Evolutionary conservation across 2,888 invertebrate genomes (phyloP).

Genomic region (Hypomecis atomaria): DNA sequence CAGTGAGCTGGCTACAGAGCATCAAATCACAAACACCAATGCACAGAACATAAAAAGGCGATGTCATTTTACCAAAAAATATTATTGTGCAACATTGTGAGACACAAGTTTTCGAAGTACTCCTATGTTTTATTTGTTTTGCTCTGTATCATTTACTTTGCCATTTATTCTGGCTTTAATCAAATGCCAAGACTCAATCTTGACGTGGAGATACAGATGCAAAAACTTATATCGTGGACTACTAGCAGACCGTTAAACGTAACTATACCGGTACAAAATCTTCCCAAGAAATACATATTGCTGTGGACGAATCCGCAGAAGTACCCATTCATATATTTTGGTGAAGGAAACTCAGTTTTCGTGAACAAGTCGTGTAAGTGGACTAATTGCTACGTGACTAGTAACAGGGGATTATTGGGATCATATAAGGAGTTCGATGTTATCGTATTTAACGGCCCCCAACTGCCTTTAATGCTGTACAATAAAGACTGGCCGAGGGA

Average conservation of each 20-base stretch:
- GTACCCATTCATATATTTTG: conserved; percentile 61
- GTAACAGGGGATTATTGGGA: conserved; percentile 51
- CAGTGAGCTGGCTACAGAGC: background rate
- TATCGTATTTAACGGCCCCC: conserved; percentile 65
- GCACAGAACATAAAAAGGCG: background rate
- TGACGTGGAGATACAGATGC: background rate
- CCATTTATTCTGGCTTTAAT: conserved; percentile 6
- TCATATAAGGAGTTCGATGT: conserved; percentile 61
- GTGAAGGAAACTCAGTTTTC: conserved; percentile 59
- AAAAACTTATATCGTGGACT: background rate
- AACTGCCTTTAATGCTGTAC: conserved; percentile 36
- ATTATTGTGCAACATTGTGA: conserved; percentile 6
- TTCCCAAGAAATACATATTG: conserved; percentile 59
- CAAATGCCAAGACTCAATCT: conserved; percentile 3
- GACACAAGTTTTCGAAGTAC: conserved; percentile 11
- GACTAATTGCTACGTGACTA: conserved; percentile 68
- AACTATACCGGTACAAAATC: conserved; percentile 4
- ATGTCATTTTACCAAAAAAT: conserved; percentile 17
- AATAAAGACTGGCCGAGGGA: conserved; percentile 51
- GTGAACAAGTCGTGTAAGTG: conserved; percentile 58
- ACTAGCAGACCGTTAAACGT: background rate
- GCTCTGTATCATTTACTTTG: conserved; percentile 8
- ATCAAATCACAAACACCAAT: background rate
- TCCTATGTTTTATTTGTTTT: conserved; percentile 15
- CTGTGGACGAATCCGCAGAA: conserved; percentile 62